Percentiles rank a stretch among this genome's conserved stretches.
Conservation (phyloP, 2,797 vertebrate species). For the Xiphophorus birchmanni region DNA sequence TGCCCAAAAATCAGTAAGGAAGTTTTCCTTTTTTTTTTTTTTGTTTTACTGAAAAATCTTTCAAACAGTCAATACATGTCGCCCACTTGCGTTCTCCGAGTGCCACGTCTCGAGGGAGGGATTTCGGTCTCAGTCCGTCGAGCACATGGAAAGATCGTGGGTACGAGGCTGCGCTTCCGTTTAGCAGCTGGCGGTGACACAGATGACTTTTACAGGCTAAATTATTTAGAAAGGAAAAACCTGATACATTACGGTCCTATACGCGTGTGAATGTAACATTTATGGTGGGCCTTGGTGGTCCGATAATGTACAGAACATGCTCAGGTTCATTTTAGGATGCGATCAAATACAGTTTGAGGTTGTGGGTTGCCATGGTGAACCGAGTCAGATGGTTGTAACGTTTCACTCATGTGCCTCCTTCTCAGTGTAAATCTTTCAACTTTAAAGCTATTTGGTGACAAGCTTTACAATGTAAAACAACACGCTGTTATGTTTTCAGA, state of each 20-base stretch:
- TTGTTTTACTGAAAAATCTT: neutral
- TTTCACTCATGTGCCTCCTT: neutral
- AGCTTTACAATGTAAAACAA: neutral
- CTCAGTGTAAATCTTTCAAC: neutral
- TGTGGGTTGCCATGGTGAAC: conserved; percentile 25
- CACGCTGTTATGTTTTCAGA: neutral
- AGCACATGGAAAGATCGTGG: conserved; percentile 70
- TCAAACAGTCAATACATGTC: conserved; percentile 13
- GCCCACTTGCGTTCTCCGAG: conserved; percentile 30
- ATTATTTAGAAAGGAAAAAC: conserved; percentile 55
- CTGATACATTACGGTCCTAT: conserved; percentile 26
- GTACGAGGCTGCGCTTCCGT: conserved; percentile 44
- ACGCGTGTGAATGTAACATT: conserved; percentile 55
- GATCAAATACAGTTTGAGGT: conserved; percentile 30
- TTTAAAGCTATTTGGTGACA: neutral
- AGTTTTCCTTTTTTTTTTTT: neutral
- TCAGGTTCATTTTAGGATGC: conserved; percentile 25
- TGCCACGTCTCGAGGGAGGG: conserved; percentile 26
- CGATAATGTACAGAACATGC: conserved; percentile 50
- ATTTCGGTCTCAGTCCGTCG: conserved; percentile 59
- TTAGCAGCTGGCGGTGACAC: conserved; percentile 64
- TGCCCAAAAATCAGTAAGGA: neutral
- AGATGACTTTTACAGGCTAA: conserved; percentile 73
- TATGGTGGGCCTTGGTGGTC: conserved; percentile 58
- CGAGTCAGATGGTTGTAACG: conserved; percentile 19